Percentiles rank a stretch among this genome's conserved stretches.
Evolutionary conservation across 1,140 invertebrate genomes (phyloP).

Genomic region (Leptinotarsa lineolata): DNA sequence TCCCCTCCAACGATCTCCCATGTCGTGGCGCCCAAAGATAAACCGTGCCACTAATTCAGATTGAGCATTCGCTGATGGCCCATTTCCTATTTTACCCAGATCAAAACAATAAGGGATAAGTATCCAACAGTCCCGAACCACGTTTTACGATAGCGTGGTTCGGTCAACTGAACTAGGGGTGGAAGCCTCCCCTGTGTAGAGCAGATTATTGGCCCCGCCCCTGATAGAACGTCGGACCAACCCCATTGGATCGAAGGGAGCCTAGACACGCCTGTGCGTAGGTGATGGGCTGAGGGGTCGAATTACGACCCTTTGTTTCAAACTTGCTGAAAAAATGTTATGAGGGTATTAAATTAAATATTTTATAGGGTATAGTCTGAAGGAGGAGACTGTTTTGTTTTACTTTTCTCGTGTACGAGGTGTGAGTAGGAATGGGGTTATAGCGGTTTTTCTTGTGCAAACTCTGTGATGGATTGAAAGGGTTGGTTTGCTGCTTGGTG

Average conservation of each 20-base stretch:
- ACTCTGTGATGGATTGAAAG: not conserved
- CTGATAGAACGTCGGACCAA: conserved; percentile 7
- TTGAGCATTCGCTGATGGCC: not conserved
- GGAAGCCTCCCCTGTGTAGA: not conserved
- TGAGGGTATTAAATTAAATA: conserved; percentile 23
- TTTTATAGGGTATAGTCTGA: conserved; percentile 20
- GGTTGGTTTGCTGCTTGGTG: not conserved
- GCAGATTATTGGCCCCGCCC: conserved; percentile 11
- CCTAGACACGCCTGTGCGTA: conserved; percentile 21
- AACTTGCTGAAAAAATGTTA: conserved; percentile 18
- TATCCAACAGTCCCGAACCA: conserved; percentile 15
- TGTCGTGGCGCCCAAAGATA: no score
- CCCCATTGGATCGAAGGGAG: not conserved
- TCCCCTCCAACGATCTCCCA: no score
- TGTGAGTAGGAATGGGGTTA: not conserved
- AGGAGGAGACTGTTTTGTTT: conserved; percentile 15
- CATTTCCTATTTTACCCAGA: conserved; percentile 4
- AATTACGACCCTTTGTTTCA: conserved; percentile 25
- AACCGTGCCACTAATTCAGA: not conserved
- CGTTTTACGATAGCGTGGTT: conserved; percentile 6
- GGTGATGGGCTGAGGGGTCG: conserved; percentile 16
- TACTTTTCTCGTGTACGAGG: not conserved
- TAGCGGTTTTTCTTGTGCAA: not conserved
- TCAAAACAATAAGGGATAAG: conserved; percentile 24
- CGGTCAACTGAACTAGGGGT: conserved; percentile 1